Base-by-base conservation (phyloP, 2,113 vertebrate genomes). In the Elgaria multicarinata region DNA sequence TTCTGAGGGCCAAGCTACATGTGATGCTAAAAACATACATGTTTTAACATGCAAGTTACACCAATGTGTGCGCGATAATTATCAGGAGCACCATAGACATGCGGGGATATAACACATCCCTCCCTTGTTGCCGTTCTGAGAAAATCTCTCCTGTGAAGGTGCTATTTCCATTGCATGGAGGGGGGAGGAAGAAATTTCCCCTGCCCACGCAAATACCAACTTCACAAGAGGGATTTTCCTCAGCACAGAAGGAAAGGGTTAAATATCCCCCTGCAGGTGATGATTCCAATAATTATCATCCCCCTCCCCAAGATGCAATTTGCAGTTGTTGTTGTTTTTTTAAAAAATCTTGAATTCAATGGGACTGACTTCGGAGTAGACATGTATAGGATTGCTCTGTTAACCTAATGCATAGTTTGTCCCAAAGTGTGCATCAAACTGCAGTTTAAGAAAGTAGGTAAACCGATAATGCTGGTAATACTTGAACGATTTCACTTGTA, bases 381-480 rank as follows among this genome's bases (percentile, higher is more conserved):
- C 46, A 50, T 55, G 28, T 53, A 62, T 8, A 55, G 46, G 46
- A 55, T 79, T 80, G 16, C 44, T 14, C 20, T 79, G 28, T 80
- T 58, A 55, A 80, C 2, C 4, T 58, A 58, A 36, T 18, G n/a
- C 55, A 28, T n/a, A n/a, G 16, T 58, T 36, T 62, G 79, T 13
- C 10, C 58, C n/a, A 39, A 39, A 74, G 20, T 74, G 10, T 33
- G 36, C 58, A 62, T 26, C 14, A 5, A 74, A 22, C 14, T 85
- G 10, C 20, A 26, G 50, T 55, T 74, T 58, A 4, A 55, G 79
- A 50, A 79, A 93, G 36, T 76, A 90, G 74, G 71, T 91, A 88
- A 90, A 88, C 86, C 91, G 87, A 90, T 93, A 87, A 78, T 80
- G 26, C 44, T 84, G 28, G 85, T 93, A 91, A 89, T 85, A 89